These are phyloP conservation scores for Limanda limanda DNA, from an alignment of 2,113 vertebrate genomes.

Conservation along the genomic window DNA sequence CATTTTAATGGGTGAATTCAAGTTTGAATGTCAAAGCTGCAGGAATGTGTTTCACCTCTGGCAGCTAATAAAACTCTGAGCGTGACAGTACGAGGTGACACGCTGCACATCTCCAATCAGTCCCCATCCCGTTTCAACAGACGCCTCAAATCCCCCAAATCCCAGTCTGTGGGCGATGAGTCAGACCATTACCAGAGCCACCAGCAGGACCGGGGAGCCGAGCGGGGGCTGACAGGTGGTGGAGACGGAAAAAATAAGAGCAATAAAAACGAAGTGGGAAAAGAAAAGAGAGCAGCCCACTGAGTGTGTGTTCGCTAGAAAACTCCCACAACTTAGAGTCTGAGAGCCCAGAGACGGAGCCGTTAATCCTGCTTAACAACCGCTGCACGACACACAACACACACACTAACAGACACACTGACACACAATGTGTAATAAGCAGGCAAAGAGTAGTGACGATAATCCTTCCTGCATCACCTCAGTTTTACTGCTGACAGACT, in stretches of 20 bases:
- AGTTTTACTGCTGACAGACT: conserved; percentile 58
- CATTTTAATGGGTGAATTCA: not conserved
- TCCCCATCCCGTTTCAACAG: conserved; percentile 21
- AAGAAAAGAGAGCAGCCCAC: not conserved
- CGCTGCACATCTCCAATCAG: conserved; percentile 32
- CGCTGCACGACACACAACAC: not conserved
- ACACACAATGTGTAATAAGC: conserved; percentile 53
- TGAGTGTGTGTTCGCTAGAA: conserved; percentile 14
- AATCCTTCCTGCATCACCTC: conserved; percentile 68
- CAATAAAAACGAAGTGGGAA: not conserved
- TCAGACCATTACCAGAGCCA: conserved; percentile 55
- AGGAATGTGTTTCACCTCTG: conserved; percentile 10
- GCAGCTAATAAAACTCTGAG: conserved; percentile 10
- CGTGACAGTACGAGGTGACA: not conserved
- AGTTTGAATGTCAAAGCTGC: conserved; percentile 11
- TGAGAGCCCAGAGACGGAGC: conserved; percentile 29
- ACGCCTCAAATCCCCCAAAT: conserved; percentile 25
- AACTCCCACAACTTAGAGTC: conserved; percentile 24
- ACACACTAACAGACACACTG: conserved; percentile 1
- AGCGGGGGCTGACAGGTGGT: conserved; percentile 15
- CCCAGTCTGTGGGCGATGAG: conserved; percentile 35
- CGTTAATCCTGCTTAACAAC: conserved; percentile 59
- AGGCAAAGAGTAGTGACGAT: conserved; percentile 58
- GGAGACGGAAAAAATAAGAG: not conserved
- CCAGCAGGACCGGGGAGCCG: conserved; percentile 8